Evolutionary conservation across 1,140 invertebrate genomes (phyloP), one percentile per base, ranked within the genome.

Genomic region (Neodiprion virginianus): DNA sequence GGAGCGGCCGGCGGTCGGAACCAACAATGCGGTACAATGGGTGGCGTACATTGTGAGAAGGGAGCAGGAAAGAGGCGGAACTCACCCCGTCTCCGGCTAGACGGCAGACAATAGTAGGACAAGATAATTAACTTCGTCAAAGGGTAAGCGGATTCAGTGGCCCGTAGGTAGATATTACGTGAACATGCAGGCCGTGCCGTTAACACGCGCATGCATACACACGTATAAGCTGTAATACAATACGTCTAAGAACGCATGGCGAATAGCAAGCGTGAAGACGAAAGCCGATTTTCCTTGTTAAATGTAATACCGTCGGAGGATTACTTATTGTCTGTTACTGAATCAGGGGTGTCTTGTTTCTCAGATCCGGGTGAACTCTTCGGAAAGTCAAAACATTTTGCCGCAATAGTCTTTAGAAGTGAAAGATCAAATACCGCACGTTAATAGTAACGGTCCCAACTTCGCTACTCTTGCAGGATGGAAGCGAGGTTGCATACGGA

Each of bases 201-300:
- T 61, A 61, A 14, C 11, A 61, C 8, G 53, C n/a, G 8, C 8
- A 61, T 0, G 17, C 17, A 21, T 21, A 21, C 17, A 21, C 1
- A 21, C 17, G 17, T 21, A 21, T 1, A 21, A 21, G 17, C 17
- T 61, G 8, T 61, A 8, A 61, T 40, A 40, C 28, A 40, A 61
- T 4, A 17, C 8, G 8, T 61, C 53, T 9, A 17, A 5, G 53
- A 14, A 61, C 53, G 5, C 11, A 17, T 17, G 53, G 3, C 5
- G 53, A 14, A 61, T 14, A 5, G 53, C 4, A 12, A 17, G 14
- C 3, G 53, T 61, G n/a, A 61, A 17, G 8, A 61, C 8, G n/a
- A 61, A 61, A 61, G 53, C 53, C n/a, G 53, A 61, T 61, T 61
- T 61, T 14, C n/a, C 53, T 61, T 61, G n/a, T 61, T 61, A 61